Evolutionary conservation across 2,797 vertebrate genomes (phyloP).

Genomic region (Cichlasoma orientale): DNA sequence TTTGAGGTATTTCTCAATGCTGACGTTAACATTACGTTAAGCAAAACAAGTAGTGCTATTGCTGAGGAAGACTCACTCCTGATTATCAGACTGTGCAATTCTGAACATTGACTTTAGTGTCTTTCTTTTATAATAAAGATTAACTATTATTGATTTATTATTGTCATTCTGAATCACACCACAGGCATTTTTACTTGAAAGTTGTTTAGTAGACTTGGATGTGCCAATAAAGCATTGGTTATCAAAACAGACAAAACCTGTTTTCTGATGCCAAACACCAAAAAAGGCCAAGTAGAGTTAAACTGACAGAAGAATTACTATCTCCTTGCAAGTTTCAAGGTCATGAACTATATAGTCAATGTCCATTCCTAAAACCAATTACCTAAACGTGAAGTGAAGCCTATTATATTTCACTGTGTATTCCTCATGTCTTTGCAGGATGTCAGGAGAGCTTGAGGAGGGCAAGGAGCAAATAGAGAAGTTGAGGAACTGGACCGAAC

Average conservation of each 20-base stretch:
- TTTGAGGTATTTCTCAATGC: background rate
- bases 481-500: constrained; percentile 78
- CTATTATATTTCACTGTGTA: background rate
- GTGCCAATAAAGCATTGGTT: background rate
- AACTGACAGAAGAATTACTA: background rate
- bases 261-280: background rate
- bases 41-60: background rate
- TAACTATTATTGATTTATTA: background rate
- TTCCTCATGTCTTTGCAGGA: constrained; percentile 64
- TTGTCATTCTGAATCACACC: background rate
- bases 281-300: background rate
- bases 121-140: background rate
- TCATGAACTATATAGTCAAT: background rate
- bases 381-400: background rate
- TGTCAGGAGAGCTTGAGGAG: constrained; percentile 68
- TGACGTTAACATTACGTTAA: background rate
- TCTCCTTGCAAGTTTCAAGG: background rate
- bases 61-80: background rate
- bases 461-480: constrained; percentile 72
- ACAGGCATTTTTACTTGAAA: background rate
- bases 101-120: background rate
- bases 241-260: background rate
- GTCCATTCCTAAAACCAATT: background rate
- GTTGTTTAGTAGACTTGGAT: background rate
- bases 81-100: background rate